Evolutionary conservation across 2,888 invertebrate genomes (phyloP), one percentile per base, ranked within the genome.

Genomic region (Spatulosminthurus flaviceps): DNA sequence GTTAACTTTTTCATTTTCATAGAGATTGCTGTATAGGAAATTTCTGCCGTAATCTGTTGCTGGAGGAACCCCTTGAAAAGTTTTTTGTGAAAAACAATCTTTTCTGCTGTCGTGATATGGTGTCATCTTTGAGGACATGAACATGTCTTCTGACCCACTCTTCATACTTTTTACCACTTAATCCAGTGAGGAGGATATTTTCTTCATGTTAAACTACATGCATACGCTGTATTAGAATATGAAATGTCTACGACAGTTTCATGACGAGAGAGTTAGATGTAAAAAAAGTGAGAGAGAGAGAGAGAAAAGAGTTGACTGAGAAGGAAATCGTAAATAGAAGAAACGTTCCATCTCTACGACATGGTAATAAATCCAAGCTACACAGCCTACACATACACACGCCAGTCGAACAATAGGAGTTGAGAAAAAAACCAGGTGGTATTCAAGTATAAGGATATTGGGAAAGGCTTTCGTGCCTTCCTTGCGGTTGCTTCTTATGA

Each of bases 401-500:
- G 24, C 42, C 42, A 42, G 24, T 61, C 16, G 26, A 60, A 61
- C 24, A 67, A 26, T 34, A 19, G 66, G 64, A 66, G 24, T 2
- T 26, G 28, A 34, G 64, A 43, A 16, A 76, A 24, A 76, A 60
- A 76, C 75, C 67, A 66, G 24, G 67, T 67, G 26, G 28, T 42
- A 76, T 76, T 76, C 76, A 76, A 76, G 67, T 51, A 22, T 24
- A 69, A 76, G 41, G 29, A 66, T 69, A 67, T 76, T 76, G 76
- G 51, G 76, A 67, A 76, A 76, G 76, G 76, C 67, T 67, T n/a
- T 16, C 74, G 34, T 24, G 4, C 19, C n/a, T 60, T 34, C 34
- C 34, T 34, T 34, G 34, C 34, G 34, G 34, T 34, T 34, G 9
- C 34, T 9, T 34, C 34, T 34, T 34, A 34, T 34, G 34, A 34